Evolutionary conservation across 2,797 vertebrate species (phyloP).

Genomic region (Tragopan temminckii): DNA sequence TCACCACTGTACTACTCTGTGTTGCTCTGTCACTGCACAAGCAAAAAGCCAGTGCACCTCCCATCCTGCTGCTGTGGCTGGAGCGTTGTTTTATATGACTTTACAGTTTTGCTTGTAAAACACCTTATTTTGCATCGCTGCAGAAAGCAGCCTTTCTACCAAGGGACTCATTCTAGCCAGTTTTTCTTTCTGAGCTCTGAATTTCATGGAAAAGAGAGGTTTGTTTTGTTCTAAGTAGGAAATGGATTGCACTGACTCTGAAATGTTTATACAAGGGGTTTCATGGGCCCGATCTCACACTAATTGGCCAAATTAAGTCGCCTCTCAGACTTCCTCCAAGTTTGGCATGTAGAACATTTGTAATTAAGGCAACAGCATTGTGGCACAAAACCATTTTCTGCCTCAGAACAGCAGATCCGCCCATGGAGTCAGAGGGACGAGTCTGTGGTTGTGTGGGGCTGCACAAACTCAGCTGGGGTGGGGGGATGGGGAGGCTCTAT

Average conservation of each 20-base stretch:
- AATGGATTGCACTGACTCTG: not conserved
- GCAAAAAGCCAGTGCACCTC: not conserved
- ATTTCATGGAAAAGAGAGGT: not conserved
- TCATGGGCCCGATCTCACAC: not conserved
- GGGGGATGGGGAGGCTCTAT: not conserved
- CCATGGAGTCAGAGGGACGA: not conserved
- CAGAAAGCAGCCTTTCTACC: conserved; percentile 20
- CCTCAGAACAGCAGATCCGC: not conserved
- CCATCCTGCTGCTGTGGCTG: not conserved
- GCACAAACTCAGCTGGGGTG: not conserved
- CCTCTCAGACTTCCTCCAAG: not conserved
- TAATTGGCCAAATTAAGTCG: not conserved
- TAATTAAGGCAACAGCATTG: not conserved
- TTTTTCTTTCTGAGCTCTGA: not conserved
- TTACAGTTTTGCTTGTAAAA: conserved; percentile 39
- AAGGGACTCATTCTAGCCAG: not conserved
- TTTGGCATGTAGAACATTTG: not conserved
- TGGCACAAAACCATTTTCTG: not conserved
- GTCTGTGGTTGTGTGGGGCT: not conserved
- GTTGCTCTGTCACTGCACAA: fast-evolving
- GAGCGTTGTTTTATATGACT: not conserved
- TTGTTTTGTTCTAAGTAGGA: conserved; percentile 17
- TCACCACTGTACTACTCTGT: not conserved
- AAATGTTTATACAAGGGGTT: not conserved
- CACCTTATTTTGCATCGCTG: not conserved